Conservation (phyloP, 1,140 invertebrate genomes). For the Oncopeltus fasciatus region DNA sequence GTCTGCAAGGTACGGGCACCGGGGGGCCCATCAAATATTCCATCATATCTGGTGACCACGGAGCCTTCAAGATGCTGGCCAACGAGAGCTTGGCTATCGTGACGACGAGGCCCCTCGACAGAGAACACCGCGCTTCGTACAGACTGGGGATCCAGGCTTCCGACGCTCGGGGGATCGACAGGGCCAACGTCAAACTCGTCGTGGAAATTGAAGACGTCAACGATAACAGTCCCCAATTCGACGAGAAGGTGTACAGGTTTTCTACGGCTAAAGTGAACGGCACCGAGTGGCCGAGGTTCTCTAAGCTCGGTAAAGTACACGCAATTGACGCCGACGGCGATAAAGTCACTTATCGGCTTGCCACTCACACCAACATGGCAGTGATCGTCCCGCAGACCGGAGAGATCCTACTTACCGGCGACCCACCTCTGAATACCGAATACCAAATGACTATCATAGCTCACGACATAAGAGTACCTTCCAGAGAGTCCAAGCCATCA, state of each 20-base stretch:
- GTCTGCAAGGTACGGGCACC: conserved; percentile 32
- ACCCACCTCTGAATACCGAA: conserved; percentile 51
- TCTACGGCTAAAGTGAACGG: conserved; percentile 41
- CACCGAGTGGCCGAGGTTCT: conserved; percentile 39
- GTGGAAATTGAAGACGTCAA: conserved; percentile 72
- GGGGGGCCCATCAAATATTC: conserved; percentile 52
- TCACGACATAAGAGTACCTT: conserved; percentile 60
- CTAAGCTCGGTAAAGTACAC: conserved; percentile 61
- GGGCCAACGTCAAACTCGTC: conserved; percentile 51
- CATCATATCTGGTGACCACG: conserved; percentile 54
- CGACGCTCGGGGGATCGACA: conserved; percentile 56
- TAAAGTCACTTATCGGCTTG: conserved; percentile 64
- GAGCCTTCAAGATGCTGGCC: conserved; percentile 49
- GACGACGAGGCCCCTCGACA: conserved; percentile 53
- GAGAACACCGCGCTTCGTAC: conserved; percentile 52
- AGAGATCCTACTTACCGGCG: conserved; percentile 63
- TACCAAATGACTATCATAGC: conserved; percentile 57
- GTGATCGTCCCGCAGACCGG: conserved; percentile 85
- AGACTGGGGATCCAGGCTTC: conserved; percentile 56
- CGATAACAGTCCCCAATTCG: conserved; percentile 76
- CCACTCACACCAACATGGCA: conserved; percentile 58
- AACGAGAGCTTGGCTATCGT: conserved; percentile 49
- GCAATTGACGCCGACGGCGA: conserved; percentile 78
- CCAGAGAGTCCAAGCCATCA: conserved; percentile 48
- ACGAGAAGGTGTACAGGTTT: conserved; percentile 60